Conservation (phyloP, 2,113 vertebrate genomes). For the Malurus alboscapulatus region DNA sequence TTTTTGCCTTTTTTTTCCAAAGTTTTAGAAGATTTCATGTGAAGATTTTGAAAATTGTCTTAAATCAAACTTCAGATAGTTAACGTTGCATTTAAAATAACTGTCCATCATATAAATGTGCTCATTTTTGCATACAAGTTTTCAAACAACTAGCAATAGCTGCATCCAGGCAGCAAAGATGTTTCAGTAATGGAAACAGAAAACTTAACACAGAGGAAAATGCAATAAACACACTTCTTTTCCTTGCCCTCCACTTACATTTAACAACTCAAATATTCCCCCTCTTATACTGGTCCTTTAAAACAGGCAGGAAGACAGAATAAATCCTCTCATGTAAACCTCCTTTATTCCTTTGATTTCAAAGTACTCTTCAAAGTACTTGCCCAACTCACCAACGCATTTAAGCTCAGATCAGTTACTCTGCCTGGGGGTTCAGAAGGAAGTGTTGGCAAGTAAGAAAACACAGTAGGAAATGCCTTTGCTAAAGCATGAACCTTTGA, state of each 20-base stretch:
- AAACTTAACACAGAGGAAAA: neutral
- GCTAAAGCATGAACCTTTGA: neutral
- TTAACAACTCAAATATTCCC: slow-evolving; percentile 7
- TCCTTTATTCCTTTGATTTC: slow-evolving; percentile 33
- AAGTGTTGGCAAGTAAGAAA: neutral
- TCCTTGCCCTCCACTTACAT: slow-evolving; percentile 16
- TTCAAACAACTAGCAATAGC: neutral
- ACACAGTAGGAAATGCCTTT: neutral
- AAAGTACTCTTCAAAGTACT: slow-evolving; percentile 39
- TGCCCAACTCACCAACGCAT: neutral
- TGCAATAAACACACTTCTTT: neutral
- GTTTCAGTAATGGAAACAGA: neutral
- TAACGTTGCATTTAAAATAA: neutral
- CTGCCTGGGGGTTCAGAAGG: neutral
- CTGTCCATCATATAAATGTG: neutral
- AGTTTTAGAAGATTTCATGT: neutral
- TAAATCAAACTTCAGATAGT: neutral
- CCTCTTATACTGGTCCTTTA: neutral
- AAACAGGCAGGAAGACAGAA: neutral
- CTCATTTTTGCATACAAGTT: neutral
- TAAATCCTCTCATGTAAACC: neutral
- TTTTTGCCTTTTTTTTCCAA: rapidly evolving
- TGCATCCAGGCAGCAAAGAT: neutral
- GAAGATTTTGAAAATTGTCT: neutral
- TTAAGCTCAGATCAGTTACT: slow-evolving; percentile 39